Evolutionary conservation across 1,140 invertebrate species (phyloP), one percentile per base, ranked within the genome.

Genomic region (Drosophila asahinai): DNA sequence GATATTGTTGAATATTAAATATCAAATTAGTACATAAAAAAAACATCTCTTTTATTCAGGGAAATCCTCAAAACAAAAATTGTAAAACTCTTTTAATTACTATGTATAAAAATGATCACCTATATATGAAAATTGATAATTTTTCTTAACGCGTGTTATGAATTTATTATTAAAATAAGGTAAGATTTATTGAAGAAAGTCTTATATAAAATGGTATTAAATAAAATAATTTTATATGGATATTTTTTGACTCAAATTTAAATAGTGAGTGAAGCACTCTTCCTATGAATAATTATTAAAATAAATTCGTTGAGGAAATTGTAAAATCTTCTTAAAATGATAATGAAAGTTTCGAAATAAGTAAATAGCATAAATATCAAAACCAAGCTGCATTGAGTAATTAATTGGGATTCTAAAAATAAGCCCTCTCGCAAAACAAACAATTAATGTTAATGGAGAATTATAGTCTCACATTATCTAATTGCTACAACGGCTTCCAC

Each of bases 1-100:
- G 36, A 19, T 25, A 36, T 27, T 52, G 61, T 54, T 70, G 19
- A 58, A 36, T 25, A 70, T 52, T 45, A 65, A 70, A 52, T 12
- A 63, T 19, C 12, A 43, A 51, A 42, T 17, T 17, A 40, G 9
- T 43, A 42, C 2, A 25, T 65, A 14, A 17, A 22, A 6, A n/a
- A 7, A 25, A n/a, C 7, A 15, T 19, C 6, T 66, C 17, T 70
- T 54, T 54, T 54, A 54, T 54, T 54, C 1, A 2, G 7, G 1
- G 3, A 27, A 51, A 5, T n/a, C 9, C 33, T 33, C 14, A 38
- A 38, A 12, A 0, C 9, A 4, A 38, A 38, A 14, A 36, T 36
- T 1, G 33, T 27, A 3, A 36, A 36, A 9, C 11, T 2, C 30
- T 51, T 33, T 8, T 45, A 45, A 9, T 45, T n/a, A 45, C 0